Evolutionary conservation across 2,797 vertebrate genomes (phyloP).

Genomic region (Denticeps clupeoides): DNA sequence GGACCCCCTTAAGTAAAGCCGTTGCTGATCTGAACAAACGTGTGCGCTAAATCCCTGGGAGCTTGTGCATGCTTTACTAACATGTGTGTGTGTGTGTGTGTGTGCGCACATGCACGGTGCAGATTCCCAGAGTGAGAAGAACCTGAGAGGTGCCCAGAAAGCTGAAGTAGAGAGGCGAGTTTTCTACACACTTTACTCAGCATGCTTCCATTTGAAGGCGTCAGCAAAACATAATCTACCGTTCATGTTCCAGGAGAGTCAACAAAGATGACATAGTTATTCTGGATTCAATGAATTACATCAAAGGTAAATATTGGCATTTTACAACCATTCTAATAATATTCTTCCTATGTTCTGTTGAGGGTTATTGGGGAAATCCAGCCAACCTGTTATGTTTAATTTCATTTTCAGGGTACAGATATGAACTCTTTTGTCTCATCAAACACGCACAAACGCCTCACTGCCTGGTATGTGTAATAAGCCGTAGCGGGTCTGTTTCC

Average conservation of each 20-base stretch:
- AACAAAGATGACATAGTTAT: constrained; percentile 69
- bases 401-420: constrained; percentile 61
- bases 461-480: constrained; percentile 60
- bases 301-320: constrained; percentile 59
- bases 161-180: constrained; percentile 71
- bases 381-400: too few relatives aligned
- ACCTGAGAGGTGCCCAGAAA: constrained; percentile 58
- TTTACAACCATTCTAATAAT: neutral
- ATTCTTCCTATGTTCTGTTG: neutral
- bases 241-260: constrained; percentile 51
- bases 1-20: neutral
- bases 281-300: constrained; percentile 75
- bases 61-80: neutral
- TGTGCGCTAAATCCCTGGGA: too few relatives aligned
- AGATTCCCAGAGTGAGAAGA: constrained; percentile 70
- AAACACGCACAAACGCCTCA: constrained; percentile 72
- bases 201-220: neutral
- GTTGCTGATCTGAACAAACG: too few relatives aligned
- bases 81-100: neutral
- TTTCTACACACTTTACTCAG: neutral
- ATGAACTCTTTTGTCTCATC: constrained; percentile 72
- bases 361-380: too few relatives aligned
- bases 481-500: too few relatives aligned
- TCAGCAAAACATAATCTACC: too few relatives aligned
- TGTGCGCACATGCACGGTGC: too few relatives aligned